Base-by-base conservation (phyloP, 2,888 invertebrate genomes). In the Epistrophe grossulariae region DNA sequence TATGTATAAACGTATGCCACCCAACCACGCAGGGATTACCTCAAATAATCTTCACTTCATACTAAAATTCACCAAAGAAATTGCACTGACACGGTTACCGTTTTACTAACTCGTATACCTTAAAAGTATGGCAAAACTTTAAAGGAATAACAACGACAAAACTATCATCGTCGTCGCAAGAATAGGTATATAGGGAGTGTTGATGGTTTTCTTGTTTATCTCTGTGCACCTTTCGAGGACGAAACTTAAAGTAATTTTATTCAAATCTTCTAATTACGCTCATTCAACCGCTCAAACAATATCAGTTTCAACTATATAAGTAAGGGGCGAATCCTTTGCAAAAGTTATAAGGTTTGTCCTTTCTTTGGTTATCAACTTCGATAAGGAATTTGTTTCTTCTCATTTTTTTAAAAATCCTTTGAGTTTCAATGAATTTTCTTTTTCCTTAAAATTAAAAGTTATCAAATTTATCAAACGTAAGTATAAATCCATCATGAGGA, bases 211-310 rank as follows among this genome's bases (percentile, higher is more conserved):
- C 60, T 43, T 57, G 57, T 73, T 84, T 81, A 78, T 78, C 84
- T 72, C 31, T 38, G 64, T 31, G 17, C 28, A 70, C 59, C 35
- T 52, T 79, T 74, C 55, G 45, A 50, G 76, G 74, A 83, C n/a
- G 24, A 79, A 83, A 72, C 83, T 87, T 83, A 31, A 74, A 70
- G 71, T 82, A 70, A 70, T 40, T 70, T 70, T 70, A 87, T 87
- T 79, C 71, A 83, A 79, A 87, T 87, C 66, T 76, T 64, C 79
- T 87, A 87, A 87, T 87, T 87, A 87, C 50, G 43, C 83, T 72
- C 82, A 64, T 70, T 74, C 59, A 71, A 68, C 70, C 74, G 70
- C 79, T 79, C 79, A 72, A n/a, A 79, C 50, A 60, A 45, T 87
- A 79, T 87, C 76, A 74, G 38, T 31, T 79, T 43, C 10, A 59